Base-by-base conservation (phyloP, 2,888 invertebrate species). In the Apamea sordens region DNA sequence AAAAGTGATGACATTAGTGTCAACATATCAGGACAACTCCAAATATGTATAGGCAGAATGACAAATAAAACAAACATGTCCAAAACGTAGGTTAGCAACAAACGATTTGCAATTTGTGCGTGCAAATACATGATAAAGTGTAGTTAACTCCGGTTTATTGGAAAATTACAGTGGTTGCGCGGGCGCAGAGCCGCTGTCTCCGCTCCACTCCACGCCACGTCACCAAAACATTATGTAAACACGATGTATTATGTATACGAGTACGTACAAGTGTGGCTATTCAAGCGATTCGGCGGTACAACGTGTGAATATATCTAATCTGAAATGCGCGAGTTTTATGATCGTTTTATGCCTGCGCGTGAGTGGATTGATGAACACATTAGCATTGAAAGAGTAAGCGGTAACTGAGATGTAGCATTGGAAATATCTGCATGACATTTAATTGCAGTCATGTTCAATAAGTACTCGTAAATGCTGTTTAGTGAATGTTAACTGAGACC, bases 81-180 rank as follows among this genome's bases (percentile, higher is more conserved):
- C 36, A 65, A 24, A 72, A 68, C 59, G n/a, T n/a, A 74, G 74
- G 86, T 73, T 81, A 76, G 84, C 71, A 89, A 89, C 89, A 82
- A 82, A 73, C 80, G 75, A 79, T 86, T 80, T 83, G 86, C 82
- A 86, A 89, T 85, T 81, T 82, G 64, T 86, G 73, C 74, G 74
- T 77, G 71, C 83, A 78, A 84, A 84, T 79, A 84, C 78, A 83
- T 77, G 79, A 89, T 80, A 77, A 76, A 86, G 67, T 83, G 82
- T 79, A 83, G 84, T 80, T 88, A 79, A 82, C 82, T 89, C 68
- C 71, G 82, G 82, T 89, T 86, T 90, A 91, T 92, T 89, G 93
- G 92, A 92, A 92, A 93, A 93, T 92, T 89, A 93, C 91, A 76
- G 88, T 84, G 85, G 80, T 77, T 76, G 80, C 78, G 86, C 85